phyloP scores from a whole-genome alignment of 2,888 invertebrate genomes.

The Orchestes rusci region DNA sequence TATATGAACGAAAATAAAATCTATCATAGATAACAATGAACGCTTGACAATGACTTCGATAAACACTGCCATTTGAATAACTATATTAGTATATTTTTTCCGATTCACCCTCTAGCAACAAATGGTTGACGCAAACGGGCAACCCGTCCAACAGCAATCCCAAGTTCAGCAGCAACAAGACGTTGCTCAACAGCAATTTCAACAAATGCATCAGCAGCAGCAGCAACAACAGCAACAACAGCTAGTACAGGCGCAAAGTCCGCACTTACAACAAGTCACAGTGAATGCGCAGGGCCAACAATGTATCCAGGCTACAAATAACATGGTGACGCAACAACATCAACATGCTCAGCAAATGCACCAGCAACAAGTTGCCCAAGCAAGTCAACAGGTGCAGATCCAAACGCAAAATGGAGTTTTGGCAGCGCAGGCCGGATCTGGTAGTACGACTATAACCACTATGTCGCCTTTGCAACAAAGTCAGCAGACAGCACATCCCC shows the following conservation, averaged over 20 bases:
- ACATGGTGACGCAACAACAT: slow-evolving; percentile 37
- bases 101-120: too few species aligned
- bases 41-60: background rate
- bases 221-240: slow-evolving; percentile 44
- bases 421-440: slow-evolving; percentile 34
- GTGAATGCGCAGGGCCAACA: slow-evolving; percentile 40
- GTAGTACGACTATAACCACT: slow-evolving; percentile 60
- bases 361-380: slow-evolving; percentile 46
- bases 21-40: background rate
- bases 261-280: slow-evolving; percentile 24
- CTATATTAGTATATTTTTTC: too few species aligned
- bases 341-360: slow-evolving; percentile 45
- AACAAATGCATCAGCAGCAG: slow-evolving; percentile 37
- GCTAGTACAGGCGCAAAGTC: slow-evolving; percentile 30
- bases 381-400: slow-evolving; percentile 24
- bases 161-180: slow-evolving; percentile 36
- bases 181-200: slow-evolving; percentile 44
- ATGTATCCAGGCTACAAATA: slow-evolving; percentile 39
- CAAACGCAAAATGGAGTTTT: slow-evolving; percentile 34
- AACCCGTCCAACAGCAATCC: slow-evolving; percentile 49
- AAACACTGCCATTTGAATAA: too few species aligned
- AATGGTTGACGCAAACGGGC: slow-evolving; percentile 48
- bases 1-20: too few species aligned
- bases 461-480: slow-evolving; percentile 71
- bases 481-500: slow-evolving; percentile 47